Conservation (phyloP, 2,113 vertebrate genomes). For the Brienomyrus longianalis region DNA sequence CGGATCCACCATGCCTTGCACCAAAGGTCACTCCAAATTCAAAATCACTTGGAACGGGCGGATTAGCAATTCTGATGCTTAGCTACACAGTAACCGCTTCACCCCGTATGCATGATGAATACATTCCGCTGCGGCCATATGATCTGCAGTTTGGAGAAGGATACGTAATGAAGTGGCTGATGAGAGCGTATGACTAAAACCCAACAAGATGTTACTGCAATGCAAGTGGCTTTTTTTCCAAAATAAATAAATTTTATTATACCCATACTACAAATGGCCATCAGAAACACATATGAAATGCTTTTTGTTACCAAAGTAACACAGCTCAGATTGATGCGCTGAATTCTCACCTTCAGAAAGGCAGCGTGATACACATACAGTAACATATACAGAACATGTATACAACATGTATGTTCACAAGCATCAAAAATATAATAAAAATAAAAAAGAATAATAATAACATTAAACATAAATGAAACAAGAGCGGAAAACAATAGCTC, state of each 20-base stretch:
- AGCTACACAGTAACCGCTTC: background rate
- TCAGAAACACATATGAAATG: slow-evolving; percentile 20
- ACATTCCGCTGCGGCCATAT: slow-evolving; percentile 57
- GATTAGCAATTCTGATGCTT: background rate
- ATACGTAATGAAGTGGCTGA: background rate
- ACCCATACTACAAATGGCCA: slow-evolving; percentile 41
- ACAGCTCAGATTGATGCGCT: slow-evolving; percentile 37
- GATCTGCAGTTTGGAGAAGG: slow-evolving; percentile 26
- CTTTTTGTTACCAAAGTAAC: slow-evolving; percentile 6
- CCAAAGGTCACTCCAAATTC: background rate
- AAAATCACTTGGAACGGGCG: background rate
- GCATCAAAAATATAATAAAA: slow-evolving; percentile 21
- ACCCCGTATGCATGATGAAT: slow-evolving; percentile 42
- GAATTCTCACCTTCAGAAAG: slow-evolving; percentile 52
- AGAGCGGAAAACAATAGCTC: slow-evolving; percentile 32
- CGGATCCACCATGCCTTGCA: background rate
- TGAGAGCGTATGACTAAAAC: background rate
- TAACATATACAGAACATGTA: slow-evolving; percentile 33
- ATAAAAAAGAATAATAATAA: background rate
- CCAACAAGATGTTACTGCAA: slow-evolving; percentile 4
- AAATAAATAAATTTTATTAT: slow-evolving; percentile 60
- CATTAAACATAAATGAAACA: slow-evolving; percentile 33
- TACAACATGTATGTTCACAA: slow-evolving; percentile 41
- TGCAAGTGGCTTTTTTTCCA: slow-evolving; percentile 51
- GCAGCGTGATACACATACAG: slow-evolving; percentile 37